phyloP scores from a whole-genome alignment of 2,113 vertebrate genomes.

The Taurulus bubalis region DNA sequence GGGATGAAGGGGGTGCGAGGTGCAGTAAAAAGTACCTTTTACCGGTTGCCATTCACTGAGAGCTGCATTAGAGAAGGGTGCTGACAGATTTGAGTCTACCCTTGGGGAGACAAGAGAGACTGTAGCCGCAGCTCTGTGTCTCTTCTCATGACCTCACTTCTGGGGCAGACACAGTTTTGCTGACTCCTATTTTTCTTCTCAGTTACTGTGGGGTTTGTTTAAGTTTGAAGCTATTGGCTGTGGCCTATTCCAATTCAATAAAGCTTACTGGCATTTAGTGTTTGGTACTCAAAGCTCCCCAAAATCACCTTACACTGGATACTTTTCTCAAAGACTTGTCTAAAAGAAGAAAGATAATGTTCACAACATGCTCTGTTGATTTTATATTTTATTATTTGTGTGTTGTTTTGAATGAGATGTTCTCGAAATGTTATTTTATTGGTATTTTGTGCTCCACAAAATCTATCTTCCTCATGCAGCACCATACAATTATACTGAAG shows the following conservation, averaged over 20 bases:
- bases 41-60: slow-evolving; percentile 41
- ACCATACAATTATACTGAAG: slow-evolving; percentile 8
- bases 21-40: slow-evolving; percentile 34
- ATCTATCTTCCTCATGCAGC: too few species aligned
- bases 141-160: slow-evolving; percentile 75
- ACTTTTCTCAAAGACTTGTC: neutral
- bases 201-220: slow-evolving; percentile 8
- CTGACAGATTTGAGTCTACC: slow-evolving; percentile 62
- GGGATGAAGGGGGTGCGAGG: slow-evolving; percentile 19
- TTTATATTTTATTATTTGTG: neutral
- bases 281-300: slow-evolving; percentile 6
- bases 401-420: neutral
- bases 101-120: slow-evolving; percentile 46
- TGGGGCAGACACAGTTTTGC: slow-evolving; percentile 56
- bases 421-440: slow-evolving; percentile 4
- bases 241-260: neutral
- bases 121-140: slow-evolving; percentile 47
- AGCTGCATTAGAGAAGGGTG: slow-evolving; percentile 60
- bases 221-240: slow-evolving; percentile 18
- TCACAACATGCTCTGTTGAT: neutral
- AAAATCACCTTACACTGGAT: neutral
- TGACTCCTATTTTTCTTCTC: slow-evolving; percentile 48
- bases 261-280: slow-evolving; percentile 10
- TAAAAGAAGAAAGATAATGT: neutral
- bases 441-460: slow-evolving; percentile 2